phyloP scores from a whole-genome alignment of 64 coral and sea anemone genomes.

The Cladopsammia gracilis region DNA sequence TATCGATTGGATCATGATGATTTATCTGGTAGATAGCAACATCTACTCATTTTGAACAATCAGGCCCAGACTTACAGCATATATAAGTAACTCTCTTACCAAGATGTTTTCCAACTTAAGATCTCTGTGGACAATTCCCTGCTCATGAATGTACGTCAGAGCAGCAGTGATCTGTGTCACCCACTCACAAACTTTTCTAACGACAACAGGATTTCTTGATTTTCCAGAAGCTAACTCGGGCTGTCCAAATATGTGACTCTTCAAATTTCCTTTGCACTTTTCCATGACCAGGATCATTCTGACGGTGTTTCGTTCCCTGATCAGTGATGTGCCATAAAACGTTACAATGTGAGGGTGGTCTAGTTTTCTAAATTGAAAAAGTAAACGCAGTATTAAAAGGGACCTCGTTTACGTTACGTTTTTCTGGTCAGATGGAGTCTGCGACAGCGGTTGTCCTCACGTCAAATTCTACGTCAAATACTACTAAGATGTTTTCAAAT shows the following conservation, averaged over 20 bases:
- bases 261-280: slow-evolving; percentile 3
- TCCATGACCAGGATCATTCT: not conserved
- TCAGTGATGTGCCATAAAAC: not conserved
- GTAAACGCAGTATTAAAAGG: not conserved
- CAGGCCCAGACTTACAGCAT: too few species aligned
- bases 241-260: not conserved
- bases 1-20: too few species aligned
- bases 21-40: too few species aligned
- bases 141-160: slow-evolving; percentile 4
- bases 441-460: too few species aligned
- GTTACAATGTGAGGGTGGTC: not conserved
- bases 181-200: not conserved
- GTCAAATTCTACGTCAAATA: too few species aligned
- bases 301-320: not conserved
- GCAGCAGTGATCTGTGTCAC: not conserved
- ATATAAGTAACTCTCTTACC: not conserved
- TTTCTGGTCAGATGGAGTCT: not conserved
- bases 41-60: too few species aligned
- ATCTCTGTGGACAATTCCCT: slow-evolving; percentile 23
- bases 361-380: not conserved
- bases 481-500: too few species aligned
- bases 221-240: not conserved
- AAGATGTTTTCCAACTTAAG: slow-evolving; percentile 50
- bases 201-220: not conserved
- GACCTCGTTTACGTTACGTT: not conserved